phyloP scores from a whole-genome alignment of 2,113 vertebrate species.

The Campylorhamphus procurvoides region DNA sequence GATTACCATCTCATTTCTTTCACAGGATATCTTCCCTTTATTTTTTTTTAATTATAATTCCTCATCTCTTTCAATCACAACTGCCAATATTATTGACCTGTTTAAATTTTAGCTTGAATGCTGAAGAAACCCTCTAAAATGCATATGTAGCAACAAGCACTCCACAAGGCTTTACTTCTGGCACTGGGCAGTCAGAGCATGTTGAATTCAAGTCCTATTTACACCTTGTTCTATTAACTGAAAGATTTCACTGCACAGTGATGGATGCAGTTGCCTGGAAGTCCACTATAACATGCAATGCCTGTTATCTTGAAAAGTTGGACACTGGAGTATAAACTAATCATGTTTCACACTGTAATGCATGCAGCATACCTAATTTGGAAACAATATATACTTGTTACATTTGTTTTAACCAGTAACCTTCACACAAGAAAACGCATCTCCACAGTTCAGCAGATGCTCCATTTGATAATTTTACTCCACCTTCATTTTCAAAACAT shows the following conservation, averaged over 20 bases:
- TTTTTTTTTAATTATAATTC: neutral
- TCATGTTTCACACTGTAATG: neutral
- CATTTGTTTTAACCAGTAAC: neutral
- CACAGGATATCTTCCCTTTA: neutral
- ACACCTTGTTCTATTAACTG: neutral
- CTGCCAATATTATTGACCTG: neutral
- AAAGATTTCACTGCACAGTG: neutral
- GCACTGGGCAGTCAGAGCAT: neutral
- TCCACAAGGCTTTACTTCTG: neutral
- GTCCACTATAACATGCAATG: neutral
- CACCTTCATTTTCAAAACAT: neutral
- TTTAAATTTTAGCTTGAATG: neutral
- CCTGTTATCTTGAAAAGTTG: neutral
- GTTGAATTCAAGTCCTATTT: neutral
- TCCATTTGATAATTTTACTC: neutral
- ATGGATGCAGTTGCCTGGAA: neutral
- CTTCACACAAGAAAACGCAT: neutral
- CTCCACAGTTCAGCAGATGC: neutral
- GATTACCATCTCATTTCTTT: neutral
- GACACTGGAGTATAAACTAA: neutral
- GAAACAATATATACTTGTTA: neutral
- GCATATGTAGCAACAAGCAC: neutral
- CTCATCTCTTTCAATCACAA: neutral
- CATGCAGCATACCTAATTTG: neutral
- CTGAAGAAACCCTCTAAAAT: neutral